phyloP scores from a whole-genome alignment of 2,888 invertebrate species.

The Hyles lineata region DNA sequence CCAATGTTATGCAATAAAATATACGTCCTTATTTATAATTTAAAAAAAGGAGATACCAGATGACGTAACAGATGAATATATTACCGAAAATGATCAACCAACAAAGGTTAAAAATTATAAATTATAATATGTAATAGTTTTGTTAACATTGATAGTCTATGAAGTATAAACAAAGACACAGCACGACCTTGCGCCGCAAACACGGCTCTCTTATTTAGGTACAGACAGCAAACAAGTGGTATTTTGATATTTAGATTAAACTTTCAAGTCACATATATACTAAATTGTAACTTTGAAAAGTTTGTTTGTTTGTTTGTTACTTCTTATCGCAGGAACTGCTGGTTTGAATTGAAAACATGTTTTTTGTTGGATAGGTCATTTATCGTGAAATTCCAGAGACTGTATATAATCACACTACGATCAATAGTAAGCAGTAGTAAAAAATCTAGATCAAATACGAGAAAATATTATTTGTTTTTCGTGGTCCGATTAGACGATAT shows the following conservation, averaged over 20 bases:
- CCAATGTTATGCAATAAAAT: background rate
- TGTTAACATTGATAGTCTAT: conserved; percentile 1
- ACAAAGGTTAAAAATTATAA: background rate
- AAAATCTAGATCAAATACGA: too few species aligned
- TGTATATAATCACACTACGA: too few species aligned
- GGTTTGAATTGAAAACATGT: too few species aligned
- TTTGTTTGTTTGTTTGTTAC: too few species aligned
- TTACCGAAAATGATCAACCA: conserved; percentile 4
- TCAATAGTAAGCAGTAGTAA: too few species aligned
- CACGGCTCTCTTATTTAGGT: conserved; percentile 8
- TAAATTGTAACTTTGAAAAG: too few species aligned
- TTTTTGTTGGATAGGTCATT: too few species aligned
- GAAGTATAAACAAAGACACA: conserved; percentile 11
- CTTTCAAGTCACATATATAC: background rate
- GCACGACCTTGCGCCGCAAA: conserved; percentile 3
- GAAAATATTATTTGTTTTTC: too few species aligned
- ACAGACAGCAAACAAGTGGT: conserved; percentile 1
- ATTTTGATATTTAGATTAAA: background rate
- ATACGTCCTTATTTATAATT: background rate
- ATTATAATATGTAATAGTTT: conserved; percentile 8
- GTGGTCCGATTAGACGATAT: too few species aligned
- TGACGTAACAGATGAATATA: background rate
- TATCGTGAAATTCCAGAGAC: too few species aligned
- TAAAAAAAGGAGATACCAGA: too few species aligned
- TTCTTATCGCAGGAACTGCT: too few species aligned